Percentiles rank a stretch among this genome's conserved stretches.
Conservation (phyloP, 2,888 invertebrate genomes). For the Amphipyra tragopoginis region DNA sequence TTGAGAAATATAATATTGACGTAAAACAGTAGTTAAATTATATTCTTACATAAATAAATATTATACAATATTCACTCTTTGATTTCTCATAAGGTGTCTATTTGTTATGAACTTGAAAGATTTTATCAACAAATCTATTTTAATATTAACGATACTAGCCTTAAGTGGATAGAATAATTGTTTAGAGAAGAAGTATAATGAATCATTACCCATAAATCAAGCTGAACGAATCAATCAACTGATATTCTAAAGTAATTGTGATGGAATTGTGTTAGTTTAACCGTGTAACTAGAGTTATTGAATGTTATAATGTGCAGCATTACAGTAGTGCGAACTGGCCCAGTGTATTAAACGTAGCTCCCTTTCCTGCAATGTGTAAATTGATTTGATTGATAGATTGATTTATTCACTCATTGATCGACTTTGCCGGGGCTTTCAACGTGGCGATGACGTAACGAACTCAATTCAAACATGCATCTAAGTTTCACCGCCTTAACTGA, state of each 20-base stretch:
- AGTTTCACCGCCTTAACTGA: too few relatives aligned
- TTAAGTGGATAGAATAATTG: slow-evolving; percentile 63
- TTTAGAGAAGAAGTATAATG: slow-evolving; percentile 59
- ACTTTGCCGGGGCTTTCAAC: too few relatives aligned
- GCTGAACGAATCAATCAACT: slow-evolving; percentile 86
- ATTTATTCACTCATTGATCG: slow-evolving; percentile 16
- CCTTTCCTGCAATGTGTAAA: slow-evolving; percentile 22
- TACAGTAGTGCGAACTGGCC: slow-evolving; percentile 47
- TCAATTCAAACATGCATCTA: too few relatives aligned
- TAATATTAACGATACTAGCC: slow-evolving; percentile 70
- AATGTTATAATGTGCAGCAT: slow-evolving; percentile 35
- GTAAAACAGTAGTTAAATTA: slow-evolving; percentile 61
- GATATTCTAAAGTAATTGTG: slow-evolving; percentile 90
- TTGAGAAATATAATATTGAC: slow-evolving; percentile 66
- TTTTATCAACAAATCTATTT: slow-evolving; percentile 88
- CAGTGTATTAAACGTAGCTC: slow-evolving; percentile 31
- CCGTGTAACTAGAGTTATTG: slow-evolving; percentile 70
- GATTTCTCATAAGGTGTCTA: slow-evolving; percentile 67
- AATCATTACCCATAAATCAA: slow-evolving; percentile 69
- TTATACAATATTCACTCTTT: slow-evolving; percentile 62
- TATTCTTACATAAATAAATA: slow-evolving; percentile 63
- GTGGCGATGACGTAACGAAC: too few relatives aligned
- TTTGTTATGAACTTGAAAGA: slow-evolving; percentile 83
- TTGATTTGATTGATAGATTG: slow-evolving; percentile 13
- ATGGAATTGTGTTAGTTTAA: slow-evolving; percentile 88